These are phyloP conservation scores for Narcine bancroftii DNA, from an alignment of 2,113 vertebrate genomes.

Conservation along the genomic window DNA sequence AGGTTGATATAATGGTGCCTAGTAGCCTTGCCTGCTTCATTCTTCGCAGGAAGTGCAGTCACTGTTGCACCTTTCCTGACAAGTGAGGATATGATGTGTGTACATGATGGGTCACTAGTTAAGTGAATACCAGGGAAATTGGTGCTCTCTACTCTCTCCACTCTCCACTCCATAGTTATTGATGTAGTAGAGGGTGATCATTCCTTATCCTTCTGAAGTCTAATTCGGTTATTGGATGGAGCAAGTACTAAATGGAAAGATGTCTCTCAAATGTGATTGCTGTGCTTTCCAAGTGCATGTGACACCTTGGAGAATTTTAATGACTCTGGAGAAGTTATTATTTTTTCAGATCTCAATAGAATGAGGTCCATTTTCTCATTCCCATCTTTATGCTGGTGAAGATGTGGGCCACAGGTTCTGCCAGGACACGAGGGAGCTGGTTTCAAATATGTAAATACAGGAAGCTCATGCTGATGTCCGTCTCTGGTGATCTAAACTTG, in stretches of 20 bases:
- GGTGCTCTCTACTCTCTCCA: too few relatives aligned
- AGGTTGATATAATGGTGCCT: too few relatives aligned
- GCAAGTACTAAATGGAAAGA: neutral
- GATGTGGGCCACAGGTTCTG: neutral
- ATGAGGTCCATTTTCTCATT: neutral
- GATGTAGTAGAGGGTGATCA: too few relatives aligned
- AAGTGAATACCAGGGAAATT: too few relatives aligned
- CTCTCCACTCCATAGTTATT: too few relatives aligned
- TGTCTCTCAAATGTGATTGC: neutral
- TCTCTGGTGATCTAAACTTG: neutral
- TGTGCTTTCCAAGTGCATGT: neutral
- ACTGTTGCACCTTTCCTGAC: too few relatives aligned
- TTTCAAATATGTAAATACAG: conserved; percentile 32
- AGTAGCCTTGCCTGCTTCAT: too few relatives aligned
- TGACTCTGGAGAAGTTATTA: neutral
- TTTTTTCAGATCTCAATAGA: neutral
- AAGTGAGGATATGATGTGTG: too few relatives aligned
- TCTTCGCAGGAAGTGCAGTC: too few relatives aligned
- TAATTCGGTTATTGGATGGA: too few relatives aligned
- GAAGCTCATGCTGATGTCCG: neutral
- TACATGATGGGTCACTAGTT: too few relatives aligned
- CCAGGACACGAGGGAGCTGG: neutral
- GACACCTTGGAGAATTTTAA: neutral
- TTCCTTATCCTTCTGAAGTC: too few relatives aligned
- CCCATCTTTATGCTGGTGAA: neutral